Evolutionary conservation across 2,888 invertebrate genomes (phyloP), one percentile per base, ranked within the genome.

Genomic region (Trypoxylon attenuatum): DNA sequence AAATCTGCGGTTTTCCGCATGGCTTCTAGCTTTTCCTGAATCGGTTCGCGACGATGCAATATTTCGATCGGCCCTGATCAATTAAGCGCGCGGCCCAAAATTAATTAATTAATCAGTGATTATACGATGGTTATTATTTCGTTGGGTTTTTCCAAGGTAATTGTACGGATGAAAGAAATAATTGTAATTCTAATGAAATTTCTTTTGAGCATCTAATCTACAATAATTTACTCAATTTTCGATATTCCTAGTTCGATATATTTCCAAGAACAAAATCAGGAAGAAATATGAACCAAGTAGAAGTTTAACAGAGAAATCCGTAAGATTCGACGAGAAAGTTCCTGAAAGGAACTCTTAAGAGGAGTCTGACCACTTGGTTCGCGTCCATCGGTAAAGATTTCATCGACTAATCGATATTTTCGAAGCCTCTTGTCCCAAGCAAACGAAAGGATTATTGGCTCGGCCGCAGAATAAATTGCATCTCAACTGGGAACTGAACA

Each of bases 381-480:
- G n/a, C n/a, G n/a, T n/a, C n/a, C n/a, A n/a, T n/a, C n/a, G n/a
- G n/a, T n/a, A n/a, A n/a, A n/a, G n/a, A n/a, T n/a, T n/a, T n/a
- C n/a, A n/a, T n/a, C n/a, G n/a, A 21, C 25, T 46, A 46, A 46
- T 46, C 18, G 33, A 23, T 25, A 23, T 5, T 25, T 46, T 46
- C 16, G 4, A 13, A 16, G 8, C 22, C 15, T 25, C 45, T 25
- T 46, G 22, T 13, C 4, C 45, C 10, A 46, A 15, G 4, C 15
- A 15, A 15, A 10, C 33, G 15, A 25, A 46, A 25, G 45, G 23
- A 46, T 23, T 46, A 25, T 25, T 46, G 18, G 15, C 18, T 25
- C 25, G 54, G 27, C 42, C 53, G 63, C 45, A 47, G 65, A 66
- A 58, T 33, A 54, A 58, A 66, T 67, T 58, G 66, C 58, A 58